Percentiles rank a stretch among this genome's conserved stretches.
Conservation (phyloP, 2,113 vertebrate species). For the Nesoenas mayeri region DNA sequence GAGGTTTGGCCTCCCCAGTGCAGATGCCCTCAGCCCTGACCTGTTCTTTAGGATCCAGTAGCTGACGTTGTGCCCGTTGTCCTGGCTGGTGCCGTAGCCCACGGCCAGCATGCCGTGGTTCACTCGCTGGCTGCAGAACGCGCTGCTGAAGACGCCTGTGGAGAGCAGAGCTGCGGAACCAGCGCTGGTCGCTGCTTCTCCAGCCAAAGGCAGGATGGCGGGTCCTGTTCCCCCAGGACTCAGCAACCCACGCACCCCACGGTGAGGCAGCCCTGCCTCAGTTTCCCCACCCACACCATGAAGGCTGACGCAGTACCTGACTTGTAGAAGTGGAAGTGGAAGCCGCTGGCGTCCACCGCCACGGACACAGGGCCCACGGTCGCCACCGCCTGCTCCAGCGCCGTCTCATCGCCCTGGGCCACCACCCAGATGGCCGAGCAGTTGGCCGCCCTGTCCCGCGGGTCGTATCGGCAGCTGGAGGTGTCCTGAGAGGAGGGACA, state of each 20-base stretch:
- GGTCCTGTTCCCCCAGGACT: neutral
- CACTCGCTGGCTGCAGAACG: neutral
- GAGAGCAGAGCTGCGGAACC: neutral
- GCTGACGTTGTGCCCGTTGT: accelerated
- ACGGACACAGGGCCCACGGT: neutral
- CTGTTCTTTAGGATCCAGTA: slow-evolving; percentile 63
- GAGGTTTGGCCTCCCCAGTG: no score
- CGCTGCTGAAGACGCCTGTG: slow-evolving; percentile 26
- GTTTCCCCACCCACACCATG: accelerated
- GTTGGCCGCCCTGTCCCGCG: neutral
- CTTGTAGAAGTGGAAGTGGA: slow-evolving; percentile 28
- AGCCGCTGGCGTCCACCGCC: neutral
- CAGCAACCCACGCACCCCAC: neutral
- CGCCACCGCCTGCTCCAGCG: neutral
- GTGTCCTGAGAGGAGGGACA: neutral
- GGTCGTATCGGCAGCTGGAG: neutral
- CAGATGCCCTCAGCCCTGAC: neutral
- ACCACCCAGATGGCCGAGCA: neutral
- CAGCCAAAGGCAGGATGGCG: neutral
- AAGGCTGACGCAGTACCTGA: neutral
- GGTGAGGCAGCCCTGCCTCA: neutral
- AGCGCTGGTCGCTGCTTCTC: accelerated
- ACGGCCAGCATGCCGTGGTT: slow-evolving; percentile 24
- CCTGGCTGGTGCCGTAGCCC: neutral
- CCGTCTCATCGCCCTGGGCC: neutral